Conservation (phyloP, 2,113 vertebrate species). For the Stegastes partitus region DNA sequence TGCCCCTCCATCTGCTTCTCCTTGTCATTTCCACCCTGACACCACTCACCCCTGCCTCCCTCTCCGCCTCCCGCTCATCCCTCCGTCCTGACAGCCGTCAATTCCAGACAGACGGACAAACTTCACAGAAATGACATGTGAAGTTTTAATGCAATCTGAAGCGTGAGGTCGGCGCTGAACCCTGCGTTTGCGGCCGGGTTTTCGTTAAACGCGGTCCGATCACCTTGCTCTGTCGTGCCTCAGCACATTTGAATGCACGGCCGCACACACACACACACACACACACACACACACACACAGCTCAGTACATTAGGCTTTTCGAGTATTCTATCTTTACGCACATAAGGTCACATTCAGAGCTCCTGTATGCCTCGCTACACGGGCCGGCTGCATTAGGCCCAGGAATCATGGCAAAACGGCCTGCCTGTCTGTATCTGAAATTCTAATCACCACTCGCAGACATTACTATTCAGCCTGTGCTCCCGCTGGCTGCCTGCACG, state of each 20-base stretch:
- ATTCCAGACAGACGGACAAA: constrained; percentile 46
- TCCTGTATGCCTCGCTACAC: constrained; percentile 64
- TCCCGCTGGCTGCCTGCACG: constrained; percentile 48
- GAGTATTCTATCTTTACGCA: constrained; percentile 54
- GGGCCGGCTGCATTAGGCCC: constrained; percentile 70
- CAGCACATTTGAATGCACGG: constrained; percentile 18
- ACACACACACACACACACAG: constrained; percentile 3
- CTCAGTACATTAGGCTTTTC: constrained; percentile 44
- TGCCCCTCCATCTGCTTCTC: constrained; percentile 61
- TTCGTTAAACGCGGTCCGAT: constrained; percentile 45
- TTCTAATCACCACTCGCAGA: constrained; percentile 76
- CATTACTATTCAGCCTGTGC: constrained; percentile 71
- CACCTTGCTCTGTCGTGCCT: constrained; percentile 39
- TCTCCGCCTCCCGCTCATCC: constrained; percentile 27
- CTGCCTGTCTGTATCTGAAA: constrained; percentile 71
- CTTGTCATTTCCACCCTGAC: constrained; percentile 60
- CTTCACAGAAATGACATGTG: constrained; percentile 41
- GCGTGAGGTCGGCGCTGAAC: constrained; percentile 33
- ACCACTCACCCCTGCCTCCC: constrained; percentile 47
- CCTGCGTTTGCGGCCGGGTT: constrained; percentile 26
- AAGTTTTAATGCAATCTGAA: constrained; percentile 45
- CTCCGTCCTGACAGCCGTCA: constrained; percentile 73
- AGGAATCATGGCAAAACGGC: constrained; percentile 48
- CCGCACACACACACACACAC: too few relatives aligned
- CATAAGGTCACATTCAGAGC: constrained; percentile 77